These are phyloP conservation scores for Lycopodina hypogea DNA, from an alignment of 37 sponge, comb jelly and placozoan genomes.

Conservation along the genomic window DNA sequence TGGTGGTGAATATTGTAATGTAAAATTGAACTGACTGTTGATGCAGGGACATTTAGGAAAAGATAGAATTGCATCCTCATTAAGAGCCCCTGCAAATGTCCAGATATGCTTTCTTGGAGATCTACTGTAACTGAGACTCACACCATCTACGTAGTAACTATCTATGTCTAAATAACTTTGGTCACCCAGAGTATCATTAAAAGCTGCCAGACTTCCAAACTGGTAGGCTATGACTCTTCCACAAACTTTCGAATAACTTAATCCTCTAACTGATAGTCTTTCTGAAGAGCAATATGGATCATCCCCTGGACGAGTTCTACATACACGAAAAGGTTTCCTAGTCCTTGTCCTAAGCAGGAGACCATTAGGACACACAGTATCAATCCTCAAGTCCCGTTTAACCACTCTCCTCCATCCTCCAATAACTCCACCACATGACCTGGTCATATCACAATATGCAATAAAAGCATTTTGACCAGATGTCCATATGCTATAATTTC, in stretches of 20 bases:
- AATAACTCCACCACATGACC: constrained; percentile 9
- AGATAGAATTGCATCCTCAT: not conserved
- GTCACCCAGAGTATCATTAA: not conserved
- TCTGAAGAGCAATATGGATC: not conserved
- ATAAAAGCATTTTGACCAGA: not conserved
- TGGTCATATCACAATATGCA: too few species aligned
- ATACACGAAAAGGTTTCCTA: not conserved
- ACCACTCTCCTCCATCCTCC: constrained; percentile 22
- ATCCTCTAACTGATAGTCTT: not conserved
- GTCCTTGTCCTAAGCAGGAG: not conserved
- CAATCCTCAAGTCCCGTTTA: not conserved
- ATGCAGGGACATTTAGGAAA: not conserved
- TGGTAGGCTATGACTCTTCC: not conserved
- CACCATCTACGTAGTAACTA: not conserved
- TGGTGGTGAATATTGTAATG: too few species aligned
- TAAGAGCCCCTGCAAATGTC: not conserved
- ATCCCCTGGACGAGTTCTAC: not conserved
- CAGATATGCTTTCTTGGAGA: not conserved
- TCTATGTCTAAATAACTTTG: too few species aligned
- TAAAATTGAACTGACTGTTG: too few species aligned
- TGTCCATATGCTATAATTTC: not conserved
- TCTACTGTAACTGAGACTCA: not conserved
- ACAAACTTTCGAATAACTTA: not conserved
- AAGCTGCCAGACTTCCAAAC: not conserved
- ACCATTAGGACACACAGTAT: not conserved